Evolutionary conservation across 2,113 vertebrate species (phyloP).

Genomic region (Noctilio leporinus): DNA sequence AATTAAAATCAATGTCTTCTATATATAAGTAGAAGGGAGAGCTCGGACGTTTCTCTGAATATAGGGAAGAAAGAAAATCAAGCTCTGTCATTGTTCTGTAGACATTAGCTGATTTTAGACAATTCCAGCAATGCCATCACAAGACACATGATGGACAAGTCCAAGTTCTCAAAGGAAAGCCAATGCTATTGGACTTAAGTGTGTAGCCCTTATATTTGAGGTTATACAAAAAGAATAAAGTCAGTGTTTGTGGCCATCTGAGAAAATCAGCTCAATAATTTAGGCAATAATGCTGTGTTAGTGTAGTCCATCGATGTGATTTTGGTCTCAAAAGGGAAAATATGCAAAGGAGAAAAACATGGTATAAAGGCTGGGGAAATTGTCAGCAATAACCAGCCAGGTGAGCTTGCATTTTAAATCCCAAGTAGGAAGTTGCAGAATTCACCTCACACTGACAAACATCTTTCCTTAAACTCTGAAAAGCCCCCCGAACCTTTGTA

Average conservation of each 20-base stretch:
- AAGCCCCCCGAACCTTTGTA: neutral
- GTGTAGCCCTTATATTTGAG: neutral
- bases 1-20: neutral
- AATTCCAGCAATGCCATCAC: neutral
- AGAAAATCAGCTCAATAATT: neutral
- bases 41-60: constrained; percentile 9
- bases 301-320: neutral
- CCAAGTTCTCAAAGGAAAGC: neutral
- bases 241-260: neutral
- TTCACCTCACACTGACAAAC: neutral
- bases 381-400: neutral
- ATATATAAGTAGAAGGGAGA: neutral
- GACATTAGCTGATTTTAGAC: neutral
- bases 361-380: neutral
- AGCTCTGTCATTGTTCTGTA: constrained; percentile 5
- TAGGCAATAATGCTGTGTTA: neutral
- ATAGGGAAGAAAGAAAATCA: constrained; percentile 6
- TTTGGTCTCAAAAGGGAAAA: neutral
- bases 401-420: neutral
- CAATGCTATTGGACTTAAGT: neutral
- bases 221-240: neutral
- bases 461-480: neutral
- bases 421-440: neutral
- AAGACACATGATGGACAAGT: neutral
- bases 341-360: neutral